These are phyloP conservation scores for Caenorhabditis panamensis DNA, from an alignment of 2,888 invertebrate genomes.

Conservation along the genomic window DNA sequence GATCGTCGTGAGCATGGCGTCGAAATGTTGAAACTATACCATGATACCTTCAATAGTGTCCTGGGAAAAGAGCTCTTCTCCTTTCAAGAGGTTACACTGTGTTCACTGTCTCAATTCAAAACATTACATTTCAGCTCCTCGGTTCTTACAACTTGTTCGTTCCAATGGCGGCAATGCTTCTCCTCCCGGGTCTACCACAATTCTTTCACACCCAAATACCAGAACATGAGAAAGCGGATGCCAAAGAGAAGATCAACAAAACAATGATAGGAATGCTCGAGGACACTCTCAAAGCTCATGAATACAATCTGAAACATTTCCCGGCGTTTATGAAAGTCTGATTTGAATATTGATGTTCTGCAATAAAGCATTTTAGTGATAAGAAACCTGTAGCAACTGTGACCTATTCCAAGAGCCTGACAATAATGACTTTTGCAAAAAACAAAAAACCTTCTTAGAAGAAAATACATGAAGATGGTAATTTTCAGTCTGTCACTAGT, in stretches of 20 bases:
- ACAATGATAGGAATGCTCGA: slow-evolving; percentile 35
- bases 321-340: slow-evolving; percentile 9
- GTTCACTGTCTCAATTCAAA: not conserved
- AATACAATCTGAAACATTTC: slow-evolving; percentile 27
- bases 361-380: no score
- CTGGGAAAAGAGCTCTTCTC: slow-evolving; percentile 14
- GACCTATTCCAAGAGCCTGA: no score
- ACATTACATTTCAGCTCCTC: slow-evolving; percentile 30
- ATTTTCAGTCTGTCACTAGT: no score
- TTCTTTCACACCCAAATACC: slow-evolving; percentile 18
- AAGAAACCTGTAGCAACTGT: no score
- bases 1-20: slow-evolving; percentile 23
- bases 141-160: slow-evolving; percentile 29
- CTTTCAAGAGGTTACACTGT: slow-evolving; percentile 16
- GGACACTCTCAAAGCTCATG: slow-evolving; percentile 30
- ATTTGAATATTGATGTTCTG: not conserved
- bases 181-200: slow-evolving; percentile 17
- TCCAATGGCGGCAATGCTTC: slow-evolving; percentile 27
- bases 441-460: no score
- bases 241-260: not conserved
- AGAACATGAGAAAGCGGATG: slow-evolving; percentile 6
- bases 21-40: slow-evolving; percentile 23
- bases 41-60: slow-evolving; percentile 16
- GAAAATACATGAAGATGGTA: no score
- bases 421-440: no score